phyloP scores from a whole-genome alignment of 2,113 vertebrate species.

The Guaruba guarouba region DNA sequence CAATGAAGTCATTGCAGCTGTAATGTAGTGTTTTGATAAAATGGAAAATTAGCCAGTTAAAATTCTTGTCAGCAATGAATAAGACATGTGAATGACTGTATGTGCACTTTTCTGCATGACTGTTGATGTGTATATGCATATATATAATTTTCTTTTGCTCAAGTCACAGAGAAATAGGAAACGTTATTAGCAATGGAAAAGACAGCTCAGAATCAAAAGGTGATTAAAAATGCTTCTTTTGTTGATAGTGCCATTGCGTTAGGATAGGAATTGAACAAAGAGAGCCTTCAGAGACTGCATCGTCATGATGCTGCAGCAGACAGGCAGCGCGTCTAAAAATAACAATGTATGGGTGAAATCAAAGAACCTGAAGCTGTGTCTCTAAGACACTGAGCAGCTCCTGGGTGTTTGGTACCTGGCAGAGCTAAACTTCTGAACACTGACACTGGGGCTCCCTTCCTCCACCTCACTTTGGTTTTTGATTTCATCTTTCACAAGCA shows the following conservation, averaged over 20 bases:
- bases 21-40: constrained; percentile 30
- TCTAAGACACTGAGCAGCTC: background rate
- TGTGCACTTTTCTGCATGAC: background rate
- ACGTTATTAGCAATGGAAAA: background rate
- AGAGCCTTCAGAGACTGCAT: background rate
- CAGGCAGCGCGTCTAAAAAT: constrained; percentile 11
- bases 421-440: background rate
- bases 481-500: background rate
- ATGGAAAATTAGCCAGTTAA: constrained; percentile 15
- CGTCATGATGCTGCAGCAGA: background rate
- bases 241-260: background rate
- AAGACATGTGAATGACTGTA: background rate
- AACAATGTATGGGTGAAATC: background rate
- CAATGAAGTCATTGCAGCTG: constrained; percentile 2
- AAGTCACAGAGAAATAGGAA: background rate
- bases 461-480: background rate
- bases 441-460: background rate
- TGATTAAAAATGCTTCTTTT: background rate
- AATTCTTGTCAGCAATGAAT: constrained; percentile 15
- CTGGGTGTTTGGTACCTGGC: background rate
- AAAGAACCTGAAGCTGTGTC: background rate
- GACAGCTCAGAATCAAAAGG: background rate
- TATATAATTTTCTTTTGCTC: background rate
- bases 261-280: background rate
- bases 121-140: background rate